Evolutionary conservation across 2,797 vertebrate species (phyloP), one percentile per base, ranked within the genome.

Genomic region (Acomys russatus): DNA sequence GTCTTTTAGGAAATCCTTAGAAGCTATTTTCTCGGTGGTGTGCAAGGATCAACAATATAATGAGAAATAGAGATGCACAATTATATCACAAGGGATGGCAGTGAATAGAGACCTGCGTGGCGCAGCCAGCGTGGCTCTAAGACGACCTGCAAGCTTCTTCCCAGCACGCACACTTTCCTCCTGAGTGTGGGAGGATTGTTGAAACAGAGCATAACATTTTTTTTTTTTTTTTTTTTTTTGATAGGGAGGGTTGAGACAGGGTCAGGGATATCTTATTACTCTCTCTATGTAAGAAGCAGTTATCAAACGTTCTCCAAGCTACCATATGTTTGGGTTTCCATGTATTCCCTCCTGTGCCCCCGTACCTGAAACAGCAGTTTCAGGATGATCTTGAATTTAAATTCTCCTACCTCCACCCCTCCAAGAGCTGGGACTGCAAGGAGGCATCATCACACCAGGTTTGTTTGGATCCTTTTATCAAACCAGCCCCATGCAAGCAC

Each of bases 231-330:
- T 44, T 44, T 44, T 44, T 44, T 44, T 44, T 44, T 44, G 44
- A 44, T 44, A 49, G 20, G 23, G 38, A 84, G 38, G 28, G 4
- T 33, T 84, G 63, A 49, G 38, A 7, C 35, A 49, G 17, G 61
- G 14, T 84, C 25, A 66, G 25, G 20, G 18, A 44, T 49, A 66
- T 84, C 61, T 44, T 44, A 44, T 44, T 44, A 44, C 44, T 44
- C 20, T 79, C n/a, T 33, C 22, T 63, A 73, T 10, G 6, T 77
- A 59, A 64, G 11, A 59, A 64, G 33, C 25, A 89, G 79, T 92
- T 90, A 91, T 44, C 61, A 88, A 90, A 68, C 15, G 7, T 8
- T 95, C 35, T 88, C 85, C 85, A 59, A 92, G 56, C 9, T 30
- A 85, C 6, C 20, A n/a, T 6, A 44, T 44, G 4, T 44, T 66